phyloP scores from a whole-genome alignment of 2,797 vertebrate species.

The Xerus rutilus region DNA sequence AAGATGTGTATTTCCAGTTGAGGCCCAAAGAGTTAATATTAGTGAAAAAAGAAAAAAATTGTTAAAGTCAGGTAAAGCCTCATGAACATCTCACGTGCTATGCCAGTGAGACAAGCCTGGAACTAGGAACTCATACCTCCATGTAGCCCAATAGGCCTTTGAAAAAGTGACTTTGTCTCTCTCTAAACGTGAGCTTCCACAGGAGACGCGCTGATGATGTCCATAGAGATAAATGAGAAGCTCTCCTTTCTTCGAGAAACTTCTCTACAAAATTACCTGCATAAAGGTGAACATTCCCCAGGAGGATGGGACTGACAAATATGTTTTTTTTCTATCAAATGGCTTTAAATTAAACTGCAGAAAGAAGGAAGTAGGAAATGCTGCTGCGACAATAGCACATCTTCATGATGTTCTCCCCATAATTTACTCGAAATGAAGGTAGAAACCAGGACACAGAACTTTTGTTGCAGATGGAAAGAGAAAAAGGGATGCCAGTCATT shows the following conservation, averaged over 20 bases:
- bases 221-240: not conserved
- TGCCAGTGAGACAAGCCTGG: not conserved
- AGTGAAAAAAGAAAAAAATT: not conserved
- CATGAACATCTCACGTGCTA: not conserved
- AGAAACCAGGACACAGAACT: slow-evolving; percentile 58
- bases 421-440: slow-evolving; percentile 7
- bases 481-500: slow-evolving; percentile 2
- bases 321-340: not conserved
- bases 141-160: not conserved
- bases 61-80: not conserved
- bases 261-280: not conserved
- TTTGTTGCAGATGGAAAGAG: slow-evolving; percentile 60
- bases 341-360: not conserved
- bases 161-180: not conserved
- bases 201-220: not conserved
- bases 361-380: not conserved
- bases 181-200: not conserved
- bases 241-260: not conserved
- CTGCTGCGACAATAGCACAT: not conserved
- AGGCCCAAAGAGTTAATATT: not conserved
- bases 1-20: not conserved
- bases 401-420: not conserved
- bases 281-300: not conserved
- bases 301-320: not conserved
- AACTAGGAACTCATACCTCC: not conserved